Percentiles rank a stretch among this genome's conserved stretches.
These are phyloP conservation scores for Nomada lathburiana DNA, from an alignment of 2,888 invertebrate genomes.

Conservation along the genomic window DNA sequence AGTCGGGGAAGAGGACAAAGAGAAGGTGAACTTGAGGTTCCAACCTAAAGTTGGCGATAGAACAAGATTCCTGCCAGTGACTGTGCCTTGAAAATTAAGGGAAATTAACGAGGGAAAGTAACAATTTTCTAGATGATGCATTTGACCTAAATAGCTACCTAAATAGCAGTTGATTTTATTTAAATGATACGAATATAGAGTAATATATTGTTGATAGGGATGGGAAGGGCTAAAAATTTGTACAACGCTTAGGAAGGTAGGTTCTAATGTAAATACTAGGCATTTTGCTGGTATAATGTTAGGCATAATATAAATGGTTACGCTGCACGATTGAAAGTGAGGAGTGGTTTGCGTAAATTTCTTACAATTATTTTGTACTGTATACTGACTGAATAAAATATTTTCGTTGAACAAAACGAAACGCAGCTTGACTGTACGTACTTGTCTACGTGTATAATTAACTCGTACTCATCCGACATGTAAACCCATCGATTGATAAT, in stretches of 20 bases:
- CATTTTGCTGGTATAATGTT: too few species aligned
- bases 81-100: conserved; percentile 87
- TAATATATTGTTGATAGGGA: conserved; percentile 1
- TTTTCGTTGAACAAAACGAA: conserved; percentile 33
- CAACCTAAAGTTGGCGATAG: conserved; percentile 93
- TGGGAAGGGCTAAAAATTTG: neutral
- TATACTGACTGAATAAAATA: conserved; percentile 34
- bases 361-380: conserved; percentile 51
- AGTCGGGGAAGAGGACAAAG: conserved; percentile 91
- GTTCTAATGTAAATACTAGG: neutral
- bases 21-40: conserved; percentile 91
- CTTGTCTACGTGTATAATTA: conserved; percentile 38
- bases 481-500: conserved; percentile 9
- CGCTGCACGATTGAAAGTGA: neutral
- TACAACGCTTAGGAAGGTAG: neutral
- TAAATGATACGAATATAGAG: conserved; percentile 4
- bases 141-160: neutral
- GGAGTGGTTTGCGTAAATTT: conserved; percentile 46
- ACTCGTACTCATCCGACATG: neutral
- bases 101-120: too few species aligned
- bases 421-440: conserved; percentile 36
- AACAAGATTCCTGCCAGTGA: conserved; percentile 90
- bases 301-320: neutral
- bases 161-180: neutral
- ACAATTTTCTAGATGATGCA: neutral